A percentile compares a stretch with the other conserved stretches of the same genome.
Evolutionary conservation across 1,140 invertebrate genomes (phyloP).

Genomic region (Eufriesea mexicana): DNA sequence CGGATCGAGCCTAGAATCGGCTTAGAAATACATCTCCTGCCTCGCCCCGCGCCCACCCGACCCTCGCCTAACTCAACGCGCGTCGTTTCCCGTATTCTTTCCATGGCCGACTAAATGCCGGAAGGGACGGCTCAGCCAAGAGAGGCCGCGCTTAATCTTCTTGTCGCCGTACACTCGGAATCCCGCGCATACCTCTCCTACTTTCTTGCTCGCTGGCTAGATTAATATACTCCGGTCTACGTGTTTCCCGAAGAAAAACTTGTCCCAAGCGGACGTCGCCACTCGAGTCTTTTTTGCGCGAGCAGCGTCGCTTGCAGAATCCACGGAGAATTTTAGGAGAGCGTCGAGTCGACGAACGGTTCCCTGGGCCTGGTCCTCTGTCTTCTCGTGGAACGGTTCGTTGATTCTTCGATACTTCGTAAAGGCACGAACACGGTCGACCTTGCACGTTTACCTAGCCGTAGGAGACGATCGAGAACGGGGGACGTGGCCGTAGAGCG

Average conservation of each 20-base stretch:
- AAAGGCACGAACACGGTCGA: slow-evolving; percentile 40
- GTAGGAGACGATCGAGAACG: slow-evolving; percentile 51
- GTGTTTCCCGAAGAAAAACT: slow-evolving; percentile 27
- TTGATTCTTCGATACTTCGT: slow-evolving; percentile 41
- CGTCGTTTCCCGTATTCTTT: slow-evolving; percentile 28
- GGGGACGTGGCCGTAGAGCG: slow-evolving; percentile 42
- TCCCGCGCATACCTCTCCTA: slow-evolving; percentile 31
- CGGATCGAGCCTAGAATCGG: neutral
- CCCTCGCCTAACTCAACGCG: too few species aligned
- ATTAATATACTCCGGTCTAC: slow-evolving; percentile 51
- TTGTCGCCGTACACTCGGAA: slow-evolving; percentile 9
- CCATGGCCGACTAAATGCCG: slow-evolving; percentile 49
- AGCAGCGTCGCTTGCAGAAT: neutral
- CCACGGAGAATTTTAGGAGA: neutral
- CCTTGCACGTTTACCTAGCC: slow-evolving; percentile 56
- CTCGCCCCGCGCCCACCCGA: neutral
- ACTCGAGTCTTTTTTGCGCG: neutral
- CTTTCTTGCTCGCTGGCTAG: slow-evolving; percentile 34
- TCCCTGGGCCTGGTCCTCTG: neutral
- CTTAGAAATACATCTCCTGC: neutral
- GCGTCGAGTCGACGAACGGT: neutral
- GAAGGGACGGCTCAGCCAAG: slow-evolving; percentile 41
- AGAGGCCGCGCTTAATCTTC: slow-evolving; percentile 55
- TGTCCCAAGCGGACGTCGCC: slow-evolving; percentile 1
- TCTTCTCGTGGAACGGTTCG: slow-evolving; percentile 31